Base-by-base conservation (phyloP, 2,888 invertebrate genomes). In the Eristalinus sepulchralis region DNA sequence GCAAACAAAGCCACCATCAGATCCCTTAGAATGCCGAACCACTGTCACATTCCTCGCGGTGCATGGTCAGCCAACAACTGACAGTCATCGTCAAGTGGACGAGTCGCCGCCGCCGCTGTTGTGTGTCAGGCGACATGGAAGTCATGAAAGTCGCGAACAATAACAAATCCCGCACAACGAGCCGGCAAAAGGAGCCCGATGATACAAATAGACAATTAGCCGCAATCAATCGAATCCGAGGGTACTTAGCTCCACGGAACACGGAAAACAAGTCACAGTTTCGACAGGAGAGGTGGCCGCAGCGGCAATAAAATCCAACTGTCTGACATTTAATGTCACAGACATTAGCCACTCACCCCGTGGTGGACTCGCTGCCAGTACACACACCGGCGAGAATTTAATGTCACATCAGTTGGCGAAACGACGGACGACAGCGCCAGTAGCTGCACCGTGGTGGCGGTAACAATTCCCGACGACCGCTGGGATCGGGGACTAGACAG, bases 191-290 rank as follows among this genome's bases (percentile, higher is more conserved):
- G 57, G 53, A 75, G 83, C 83, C 71, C 71, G 86, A 86, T 83
- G 86, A 86, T 86, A 86, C 86, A 86, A 86, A 86, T 83, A 83
- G 86, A 86, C 86, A 86, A 86, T 86, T 86, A 86, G 86, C 78
- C 75, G 75, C 86, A 86, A 86, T 86, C 86, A 86, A 86, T 86
- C 86, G 86, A 83, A 86, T 86, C 83, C 62, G 82, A 82, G 83
- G 86, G 78, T 83, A 86, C 86, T 86, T 86, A 86, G 83, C 83
- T 83, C 75, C 66, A 66, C 62, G 83, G 71, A 79, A 86, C 86
- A 86, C 86, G 78, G 83, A 86, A 83, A 75, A 83, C 86, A 83
- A 86, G 86, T 86, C 86, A 86, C 78, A 79, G 83, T 79, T 86
- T 86, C 86, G 83, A 86, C 86, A 83, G 86, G 70, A 86, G 86